Base-by-base conservation (phyloP, 1,140 invertebrate genomes). In the Agrypnia vestita region DNA sequence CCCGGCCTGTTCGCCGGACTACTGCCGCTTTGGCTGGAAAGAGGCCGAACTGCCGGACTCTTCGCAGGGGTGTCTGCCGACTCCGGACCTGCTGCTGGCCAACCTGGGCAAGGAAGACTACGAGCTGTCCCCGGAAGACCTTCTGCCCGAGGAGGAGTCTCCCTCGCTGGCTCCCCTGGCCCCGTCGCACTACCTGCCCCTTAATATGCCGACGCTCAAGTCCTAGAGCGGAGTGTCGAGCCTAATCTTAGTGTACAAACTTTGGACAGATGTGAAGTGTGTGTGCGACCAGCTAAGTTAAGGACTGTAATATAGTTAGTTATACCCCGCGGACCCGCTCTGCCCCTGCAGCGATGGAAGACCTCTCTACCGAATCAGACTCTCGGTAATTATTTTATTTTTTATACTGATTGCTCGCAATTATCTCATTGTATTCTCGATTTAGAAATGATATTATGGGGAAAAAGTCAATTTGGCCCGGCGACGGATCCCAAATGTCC, bases 1-100 rank as follows among this genome's bases (percentile, higher is more conserved):
- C 15, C 84, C 86, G 64, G 51, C 72, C 53, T 87, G 88, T 85
- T 89, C 88, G 11, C 87, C 89, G 4, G 88, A 89, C 49, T 90
- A 89, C 75, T 89, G 89, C 76, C 84, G 88, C 15, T 89, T 90
- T 78, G 88, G 88, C 0, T 89, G 88, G 86, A 88, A 87, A 82
- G 87, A 85, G 25, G 86, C 89, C 79, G 87, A 73, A 12, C 12
- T 15, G 44, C n/a, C 64, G 21, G n/a, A 35, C 64, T 69, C 7
- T 49, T 4, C 25, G 44, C 19, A 62, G 61, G 61, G 35, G 19
- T 12, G 12, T 25, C 61, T n/a, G 8, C 61, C 25, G 0, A 13
- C 71, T 49, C 71, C 13, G n/a, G 53, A 59, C 53, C 25, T 8
- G 3, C 49, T 51, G 1, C 49, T 15, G 49, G 49, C 17, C 59